phyloP scores from a whole-genome alignment of 2,888 invertebrate genomes.

The Oxystoma pomonae region DNA sequence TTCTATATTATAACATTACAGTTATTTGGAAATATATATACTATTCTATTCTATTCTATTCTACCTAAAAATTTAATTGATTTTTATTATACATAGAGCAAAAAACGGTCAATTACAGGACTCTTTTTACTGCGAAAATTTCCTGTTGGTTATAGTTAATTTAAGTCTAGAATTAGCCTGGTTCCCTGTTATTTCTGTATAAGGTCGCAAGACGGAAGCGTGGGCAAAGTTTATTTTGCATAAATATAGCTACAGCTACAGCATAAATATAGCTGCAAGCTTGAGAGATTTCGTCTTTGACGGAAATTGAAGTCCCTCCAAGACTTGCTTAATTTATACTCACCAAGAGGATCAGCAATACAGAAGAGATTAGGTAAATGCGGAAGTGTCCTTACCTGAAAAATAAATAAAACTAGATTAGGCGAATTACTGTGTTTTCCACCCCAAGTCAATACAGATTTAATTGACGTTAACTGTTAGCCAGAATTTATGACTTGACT shows the following conservation, averaged over 20 bases:
- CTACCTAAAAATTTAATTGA: too few relatives aligned
- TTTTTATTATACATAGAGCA: too few relatives aligned
- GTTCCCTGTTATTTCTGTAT: background rate
- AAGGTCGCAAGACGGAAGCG: background rate
- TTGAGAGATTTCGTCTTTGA: background rate
- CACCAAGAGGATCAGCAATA: background rate
- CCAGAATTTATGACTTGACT: too few relatives aligned
- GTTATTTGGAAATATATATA: too few relatives aligned
- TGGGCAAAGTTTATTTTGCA: background rate
- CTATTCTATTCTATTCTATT: too few relatives aligned
- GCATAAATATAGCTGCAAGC: background rate
- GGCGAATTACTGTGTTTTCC: too few relatives aligned
- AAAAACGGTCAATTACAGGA: too few relatives aligned
- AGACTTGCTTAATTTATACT: background rate
- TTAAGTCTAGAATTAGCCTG: background rate
- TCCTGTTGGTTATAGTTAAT: too few relatives aligned
- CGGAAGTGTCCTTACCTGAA: background rate
- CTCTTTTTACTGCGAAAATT: too few relatives aligned
- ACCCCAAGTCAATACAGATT: too few relatives aligned
- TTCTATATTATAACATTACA: too few relatives aligned
- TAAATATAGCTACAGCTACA: background rate
- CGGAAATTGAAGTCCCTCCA: background rate
- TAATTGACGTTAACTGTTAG: too few relatives aligned
- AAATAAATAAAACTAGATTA: background rate
- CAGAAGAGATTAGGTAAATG: background rate